Evolutionary conservation across 2,888 invertebrate species (phyloP).

Genomic region (Cerastoderma edule): DNA sequence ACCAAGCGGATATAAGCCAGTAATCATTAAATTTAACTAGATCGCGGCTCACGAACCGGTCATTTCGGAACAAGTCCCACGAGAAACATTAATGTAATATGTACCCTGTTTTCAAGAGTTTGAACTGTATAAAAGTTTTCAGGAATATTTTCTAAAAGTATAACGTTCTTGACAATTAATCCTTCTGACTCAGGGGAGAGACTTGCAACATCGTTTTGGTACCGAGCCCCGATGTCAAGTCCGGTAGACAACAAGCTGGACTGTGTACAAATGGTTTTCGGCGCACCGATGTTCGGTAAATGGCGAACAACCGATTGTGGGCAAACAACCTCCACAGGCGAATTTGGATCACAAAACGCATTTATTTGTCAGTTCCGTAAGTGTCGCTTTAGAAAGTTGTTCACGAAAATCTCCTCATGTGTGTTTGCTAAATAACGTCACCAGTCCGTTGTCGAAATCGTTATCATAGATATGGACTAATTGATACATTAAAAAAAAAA

Average conservation of each 20-base stretch:
- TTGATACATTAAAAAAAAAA: neutral
- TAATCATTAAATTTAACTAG: too few species aligned
- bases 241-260: neutral
- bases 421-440: neutral
- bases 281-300: neutral
- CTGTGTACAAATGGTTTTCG: constrained; percentile 10
- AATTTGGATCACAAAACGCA: constrained; percentile 7
- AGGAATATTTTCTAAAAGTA: neutral
- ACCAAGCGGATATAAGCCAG: too few species aligned
- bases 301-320: constrained; percentile 18
- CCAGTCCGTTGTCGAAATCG: neutral
- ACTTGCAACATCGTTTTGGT: neutral
- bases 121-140: neutral
- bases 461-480: neutral
- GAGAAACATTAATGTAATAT: neutral
- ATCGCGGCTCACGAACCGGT: too few species aligned
- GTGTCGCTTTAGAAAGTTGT: too few species aligned
- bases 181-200: neutral
- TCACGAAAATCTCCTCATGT: neutral
- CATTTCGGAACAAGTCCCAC: too few species aligned
- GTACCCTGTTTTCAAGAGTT: neutral
- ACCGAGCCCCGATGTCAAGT: neutral
- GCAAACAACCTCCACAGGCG: constrained; percentile 5
- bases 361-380: constrained; percentile 25
- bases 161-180: neutral